Evolutionary conservation across 2,113 vertebrate genomes (phyloP).

Genomic region (Raja brachyura): DNA sequence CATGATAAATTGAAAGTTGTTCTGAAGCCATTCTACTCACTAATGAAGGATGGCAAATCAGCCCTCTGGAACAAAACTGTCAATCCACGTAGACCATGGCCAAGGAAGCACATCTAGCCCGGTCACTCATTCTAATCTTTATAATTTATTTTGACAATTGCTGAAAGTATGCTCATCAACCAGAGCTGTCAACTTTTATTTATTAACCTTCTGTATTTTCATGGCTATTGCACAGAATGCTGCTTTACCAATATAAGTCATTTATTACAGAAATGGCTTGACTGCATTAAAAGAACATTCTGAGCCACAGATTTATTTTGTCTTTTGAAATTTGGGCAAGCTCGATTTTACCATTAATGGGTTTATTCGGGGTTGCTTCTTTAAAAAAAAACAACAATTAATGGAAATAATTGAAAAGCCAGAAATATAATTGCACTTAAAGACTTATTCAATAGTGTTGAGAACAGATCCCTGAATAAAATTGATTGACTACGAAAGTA

Average conservation of each 20-base stretch:
- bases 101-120: background rate
- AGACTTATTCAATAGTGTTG: too few species aligned
- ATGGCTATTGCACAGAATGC: background rate
- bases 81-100: background rate
- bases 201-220: background rate
- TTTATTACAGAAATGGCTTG: conserved; percentile 1
- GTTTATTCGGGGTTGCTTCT: too few species aligned
- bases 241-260: background rate
- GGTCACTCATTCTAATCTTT: background rate
- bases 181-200: background rate
- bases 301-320: background rate
- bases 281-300: background rate
- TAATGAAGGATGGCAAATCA: background rate
- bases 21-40: background rate
- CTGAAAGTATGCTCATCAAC: conserved; percentile 6
- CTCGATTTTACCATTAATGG: background rate
- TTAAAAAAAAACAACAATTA: background rate
- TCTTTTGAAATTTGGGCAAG: background rate
- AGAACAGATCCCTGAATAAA: background rate
- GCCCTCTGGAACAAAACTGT: background rate
- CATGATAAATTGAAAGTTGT: conserved; percentile 8
- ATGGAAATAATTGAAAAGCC: background rate
- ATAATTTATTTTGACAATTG: conserved; percentile 32
- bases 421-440: background rate
- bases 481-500: background rate